Evolutionary conservation across 2,888 invertebrate genomes (phyloP).

Genomic region (Belgica antarctica): DNA sequence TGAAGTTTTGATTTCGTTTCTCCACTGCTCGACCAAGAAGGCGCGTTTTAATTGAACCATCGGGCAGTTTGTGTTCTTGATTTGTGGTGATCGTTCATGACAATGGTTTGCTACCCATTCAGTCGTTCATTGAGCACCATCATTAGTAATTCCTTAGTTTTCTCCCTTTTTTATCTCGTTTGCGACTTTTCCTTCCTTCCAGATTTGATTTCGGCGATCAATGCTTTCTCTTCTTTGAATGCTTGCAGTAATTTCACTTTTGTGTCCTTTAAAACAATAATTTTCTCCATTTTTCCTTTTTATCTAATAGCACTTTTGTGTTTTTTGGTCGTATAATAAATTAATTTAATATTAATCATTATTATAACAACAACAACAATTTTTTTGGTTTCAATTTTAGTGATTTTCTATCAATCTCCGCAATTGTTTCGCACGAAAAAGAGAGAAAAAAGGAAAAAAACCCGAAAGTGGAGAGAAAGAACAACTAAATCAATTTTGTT

Average conservation of each 20-base stretch:
- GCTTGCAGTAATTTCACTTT: conserved; percentile 5
- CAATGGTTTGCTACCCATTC: background rate
- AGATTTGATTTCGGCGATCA: conserved; percentile 3
- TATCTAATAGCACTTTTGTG: conserved; percentile 44
- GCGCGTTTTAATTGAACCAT: background rate
- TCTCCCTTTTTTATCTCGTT: background rate
- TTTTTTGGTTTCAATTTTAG: conserved; percentile 41
- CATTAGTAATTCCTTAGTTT: conserved; percentile 42
- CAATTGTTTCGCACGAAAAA: background rate
- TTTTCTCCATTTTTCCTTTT: conserved; percentile 23
- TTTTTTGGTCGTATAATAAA: conserved; percentile 44
- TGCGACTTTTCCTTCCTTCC: background rate
- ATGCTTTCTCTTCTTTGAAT: conserved; percentile 11
- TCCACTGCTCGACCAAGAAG: background rate
- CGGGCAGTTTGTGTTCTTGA: too few relatives aligned
- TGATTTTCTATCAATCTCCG: conserved; percentile 28
- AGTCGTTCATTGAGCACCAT: conserved; percentile 38
- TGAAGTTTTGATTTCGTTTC: background rate
- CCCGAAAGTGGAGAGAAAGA: conserved; percentile 2
- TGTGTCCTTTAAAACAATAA: background rate
- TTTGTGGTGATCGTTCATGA: conserved; percentile 14
- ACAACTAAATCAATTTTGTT: conserved; percentile 30
- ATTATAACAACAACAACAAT: conserved; percentile 42
- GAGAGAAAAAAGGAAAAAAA: conserved; percentile 4
- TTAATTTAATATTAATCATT: conserved; percentile 42